phyloP scores from a whole-genome alignment of 2,888 invertebrate species.

The Protophormia terraenovae region DNA sequence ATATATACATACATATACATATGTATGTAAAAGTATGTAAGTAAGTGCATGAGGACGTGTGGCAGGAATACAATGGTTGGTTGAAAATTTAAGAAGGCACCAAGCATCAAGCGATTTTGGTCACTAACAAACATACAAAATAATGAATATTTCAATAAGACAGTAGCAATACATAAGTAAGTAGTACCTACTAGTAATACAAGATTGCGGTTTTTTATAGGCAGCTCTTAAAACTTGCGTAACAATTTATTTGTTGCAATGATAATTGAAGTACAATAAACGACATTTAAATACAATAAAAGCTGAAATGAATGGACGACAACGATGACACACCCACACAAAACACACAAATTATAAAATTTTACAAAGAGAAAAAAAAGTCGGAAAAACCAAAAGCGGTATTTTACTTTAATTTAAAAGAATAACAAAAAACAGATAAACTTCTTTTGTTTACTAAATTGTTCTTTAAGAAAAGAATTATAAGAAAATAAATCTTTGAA shows the following conservation, averaged over 20 bases:
- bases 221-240: conserved; percentile 46
- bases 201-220: conserved; percentile 30
- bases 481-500: too few species aligned
- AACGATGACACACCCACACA: conserved; percentile 23
- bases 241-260: conserved; percentile 46
- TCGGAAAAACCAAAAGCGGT: neutral
- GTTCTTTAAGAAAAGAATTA: too few species aligned
- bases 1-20: too few species aligned
- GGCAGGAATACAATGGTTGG: conserved; percentile 8
- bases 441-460: too few species aligned
- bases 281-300: conserved; percentile 49
- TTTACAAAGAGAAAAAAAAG: neutral
- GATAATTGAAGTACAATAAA: conserved; percentile 22
- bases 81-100: conserved; percentile 10
- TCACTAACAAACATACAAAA: conserved; percentile 4
- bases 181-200: neutral
- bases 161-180: neutral
- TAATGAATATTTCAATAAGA: conserved; percentile 35
- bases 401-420: too few species aligned
- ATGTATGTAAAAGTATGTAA: neutral
- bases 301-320: conserved; percentile 28
- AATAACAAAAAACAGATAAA: too few species aligned
- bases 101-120: neutral
- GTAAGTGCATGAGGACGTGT: neutral
- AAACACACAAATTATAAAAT: neutral